Evolutionary conservation across 2,113 vertebrate genomes (phyloP).

Genomic region (Benitochromis conjunctus): DNA sequence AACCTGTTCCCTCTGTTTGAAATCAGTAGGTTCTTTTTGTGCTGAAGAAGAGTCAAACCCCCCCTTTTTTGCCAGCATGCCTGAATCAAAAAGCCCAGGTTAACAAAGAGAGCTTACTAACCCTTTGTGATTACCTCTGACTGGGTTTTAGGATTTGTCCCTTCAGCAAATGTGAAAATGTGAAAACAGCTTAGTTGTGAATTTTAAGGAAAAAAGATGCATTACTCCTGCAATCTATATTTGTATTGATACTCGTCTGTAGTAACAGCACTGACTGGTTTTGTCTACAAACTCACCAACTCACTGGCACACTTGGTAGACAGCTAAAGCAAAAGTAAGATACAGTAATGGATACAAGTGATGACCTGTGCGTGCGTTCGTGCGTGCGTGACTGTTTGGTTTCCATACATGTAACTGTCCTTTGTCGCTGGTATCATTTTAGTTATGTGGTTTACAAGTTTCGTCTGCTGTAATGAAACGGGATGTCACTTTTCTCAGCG

Average conservation of each 20-base stretch:
- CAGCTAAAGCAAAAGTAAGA: conserved; percentile 77
- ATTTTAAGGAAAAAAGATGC: neutral
- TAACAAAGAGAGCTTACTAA: neutral
- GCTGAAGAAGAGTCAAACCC: neutral
- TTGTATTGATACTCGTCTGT: neutral
- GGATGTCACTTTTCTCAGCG: neutral
- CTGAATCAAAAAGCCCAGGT: neutral
- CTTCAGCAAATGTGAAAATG: neutral
- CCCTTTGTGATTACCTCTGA: neutral
- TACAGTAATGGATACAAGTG: neutral
- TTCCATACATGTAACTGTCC: neutral
- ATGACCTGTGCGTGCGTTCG: neutral
- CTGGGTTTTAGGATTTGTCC: neutral
- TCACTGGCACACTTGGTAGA: neutral
- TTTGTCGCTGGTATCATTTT: neutral
- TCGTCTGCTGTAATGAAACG: neutral
- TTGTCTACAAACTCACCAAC: neutral
- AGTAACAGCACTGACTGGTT: neutral
- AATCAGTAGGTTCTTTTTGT: neutral
- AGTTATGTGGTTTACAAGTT: neutral
- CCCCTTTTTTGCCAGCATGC: neutral
- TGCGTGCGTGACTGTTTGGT: neutral
- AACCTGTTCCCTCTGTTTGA: neutral
- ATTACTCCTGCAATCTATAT: neutral
- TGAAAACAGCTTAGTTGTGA: neutral